A percentile compares a stretch with the other conserved stretches of the same genome.
Evolutionary conservation across 2,797 vertebrate genomes (phyloP).

Genomic region (Bovichtus diacanthus): DNA sequence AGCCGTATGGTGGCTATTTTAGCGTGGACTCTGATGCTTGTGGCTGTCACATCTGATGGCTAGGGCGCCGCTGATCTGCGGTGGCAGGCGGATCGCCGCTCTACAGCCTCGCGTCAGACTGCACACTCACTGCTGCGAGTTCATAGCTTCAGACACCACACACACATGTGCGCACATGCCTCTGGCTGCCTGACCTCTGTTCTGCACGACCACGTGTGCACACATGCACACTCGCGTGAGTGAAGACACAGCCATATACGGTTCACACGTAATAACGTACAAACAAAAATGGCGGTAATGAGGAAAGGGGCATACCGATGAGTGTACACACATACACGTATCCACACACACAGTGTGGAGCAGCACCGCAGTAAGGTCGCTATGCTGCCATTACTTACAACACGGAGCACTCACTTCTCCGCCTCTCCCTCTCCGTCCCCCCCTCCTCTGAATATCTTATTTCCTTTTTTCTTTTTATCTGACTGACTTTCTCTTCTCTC

Average conservation of each 20-base stretch:
- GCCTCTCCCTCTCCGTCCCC: constrained; percentile 8
- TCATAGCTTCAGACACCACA: constrained; percentile 5
- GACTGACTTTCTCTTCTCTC: constrained; percentile 32
- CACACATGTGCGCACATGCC: not conserved
- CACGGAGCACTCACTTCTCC: constrained; percentile 49
- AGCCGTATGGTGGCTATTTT: constrained; percentile 81
- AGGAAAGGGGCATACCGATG: not conserved
- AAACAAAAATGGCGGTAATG: not conserved
- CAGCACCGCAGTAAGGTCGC: constrained; percentile 60
- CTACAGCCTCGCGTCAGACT: constrained; percentile 3
- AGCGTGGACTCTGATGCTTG: constrained; percentile 73
- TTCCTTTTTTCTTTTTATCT: constrained; percentile 37
- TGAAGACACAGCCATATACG: not conserved
- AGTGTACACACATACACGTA: constrained; percentile 13
- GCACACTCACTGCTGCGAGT: constrained; percentile 24
- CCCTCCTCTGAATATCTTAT: not conserved
- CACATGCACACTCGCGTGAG: constrained; percentile 3
- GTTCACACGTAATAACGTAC: constrained; percentile 1
- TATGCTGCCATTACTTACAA: constrained; percentile 57
- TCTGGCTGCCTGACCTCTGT: constrained; percentile 33
- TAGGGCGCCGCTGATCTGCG: constrained; percentile 66
- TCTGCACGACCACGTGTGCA: not conserved
- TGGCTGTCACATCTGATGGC: constrained; percentile 82
- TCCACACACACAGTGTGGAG: constrained; percentile 15
- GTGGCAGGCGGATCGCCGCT: constrained; percentile 53